Evolutionary conservation across 2,888 invertebrate genomes (phyloP).

Genomic region (Chouioia cunea): DNA sequence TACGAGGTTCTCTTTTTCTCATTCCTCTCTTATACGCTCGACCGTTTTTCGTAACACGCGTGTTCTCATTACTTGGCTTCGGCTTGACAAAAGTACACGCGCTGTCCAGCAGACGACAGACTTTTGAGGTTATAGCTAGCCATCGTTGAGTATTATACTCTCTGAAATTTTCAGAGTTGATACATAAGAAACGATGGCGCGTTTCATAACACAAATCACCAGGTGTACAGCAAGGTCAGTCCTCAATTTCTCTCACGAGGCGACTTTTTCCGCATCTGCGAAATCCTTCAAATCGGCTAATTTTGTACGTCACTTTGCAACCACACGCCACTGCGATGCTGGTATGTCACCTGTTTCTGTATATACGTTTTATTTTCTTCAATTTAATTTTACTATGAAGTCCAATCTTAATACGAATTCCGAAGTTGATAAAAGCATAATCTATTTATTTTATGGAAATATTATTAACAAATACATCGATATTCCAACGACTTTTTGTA

Average conservation of each 20-base stretch:
- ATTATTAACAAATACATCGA: too few relatives aligned
- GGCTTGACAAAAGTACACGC: constrained; percentile 21
- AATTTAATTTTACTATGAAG: too few relatives aligned
- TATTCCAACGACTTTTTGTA: too few relatives aligned
- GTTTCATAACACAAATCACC: constrained; percentile 52
- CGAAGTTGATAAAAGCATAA: too few relatives aligned
- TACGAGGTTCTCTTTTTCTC: too few relatives aligned
- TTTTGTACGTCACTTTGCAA: constrained; percentile 48
- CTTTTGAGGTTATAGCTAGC: constrained; percentile 29
- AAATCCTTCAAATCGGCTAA: constrained; percentile 34
- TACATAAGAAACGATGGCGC: constrained; percentile 54
- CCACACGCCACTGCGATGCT: constrained; percentile 48
- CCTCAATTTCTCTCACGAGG: constrained; percentile 35
- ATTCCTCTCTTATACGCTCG: too few relatives aligned
- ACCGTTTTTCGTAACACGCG: background rate
- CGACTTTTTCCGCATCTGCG: constrained; percentile 41
- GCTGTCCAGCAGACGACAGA: constrained; percentile 47
- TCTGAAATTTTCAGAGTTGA: background rate
- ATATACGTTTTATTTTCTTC: too few relatives aligned
- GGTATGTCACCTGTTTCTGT: constrained; percentile 46
- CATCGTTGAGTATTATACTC: background rate
- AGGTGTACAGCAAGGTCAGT: constrained; percentile 50
- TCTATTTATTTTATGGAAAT: too few relatives aligned
- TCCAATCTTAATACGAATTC: too few relatives aligned
- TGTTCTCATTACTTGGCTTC: constrained; percentile 27